phyloP scores from a whole-genome alignment of 2,113 vertebrate species.

The Elaphurus davidianus region DNA sequence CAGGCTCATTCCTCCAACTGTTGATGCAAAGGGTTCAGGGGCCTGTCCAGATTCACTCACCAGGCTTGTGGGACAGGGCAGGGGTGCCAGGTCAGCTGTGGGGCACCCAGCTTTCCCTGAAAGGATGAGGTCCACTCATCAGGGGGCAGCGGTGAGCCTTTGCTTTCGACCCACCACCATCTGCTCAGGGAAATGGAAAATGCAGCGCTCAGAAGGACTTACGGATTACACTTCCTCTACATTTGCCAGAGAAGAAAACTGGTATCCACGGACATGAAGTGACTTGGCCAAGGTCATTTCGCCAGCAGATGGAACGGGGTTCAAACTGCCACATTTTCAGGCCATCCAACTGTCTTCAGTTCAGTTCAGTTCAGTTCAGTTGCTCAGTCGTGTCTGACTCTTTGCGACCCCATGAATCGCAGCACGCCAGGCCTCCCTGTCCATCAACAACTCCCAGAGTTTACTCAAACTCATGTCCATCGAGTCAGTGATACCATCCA shows the following conservation, averaged over 20 bases:
- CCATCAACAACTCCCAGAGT: too few relatives aligned
- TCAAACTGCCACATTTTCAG: background rate
- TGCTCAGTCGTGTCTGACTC: too few relatives aligned
- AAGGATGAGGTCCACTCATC: rapidly evolving
- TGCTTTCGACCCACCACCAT: background rate
- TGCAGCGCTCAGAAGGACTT: rapidly evolving
- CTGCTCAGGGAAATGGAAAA: background rate
- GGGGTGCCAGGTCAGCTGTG: too few relatives aligned
- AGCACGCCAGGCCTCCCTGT: too few relatives aligned
- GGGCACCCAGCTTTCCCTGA: background rate
- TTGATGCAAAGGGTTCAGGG: background rate
- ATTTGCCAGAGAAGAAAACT: background rate
- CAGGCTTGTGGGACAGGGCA: background rate
- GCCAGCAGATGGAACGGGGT: rapidly evolving
- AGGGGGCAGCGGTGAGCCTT: background rate
- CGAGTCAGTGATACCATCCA: too few relatives aligned
- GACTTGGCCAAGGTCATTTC: background rate
- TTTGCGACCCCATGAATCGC: too few relatives aligned
- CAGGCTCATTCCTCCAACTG: background rate
- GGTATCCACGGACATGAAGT: background rate
- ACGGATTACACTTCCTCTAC: background rate
- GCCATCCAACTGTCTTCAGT: background rate
- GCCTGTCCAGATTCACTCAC: rapidly evolving
- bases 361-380: too few relatives aligned
- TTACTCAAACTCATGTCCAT: too few relatives aligned